Evolutionary conservation across 2,888 invertebrate genomes (phyloP), one percentile per base, ranked within the genome.

Genomic region (Exocentrus adspersus): DNA sequence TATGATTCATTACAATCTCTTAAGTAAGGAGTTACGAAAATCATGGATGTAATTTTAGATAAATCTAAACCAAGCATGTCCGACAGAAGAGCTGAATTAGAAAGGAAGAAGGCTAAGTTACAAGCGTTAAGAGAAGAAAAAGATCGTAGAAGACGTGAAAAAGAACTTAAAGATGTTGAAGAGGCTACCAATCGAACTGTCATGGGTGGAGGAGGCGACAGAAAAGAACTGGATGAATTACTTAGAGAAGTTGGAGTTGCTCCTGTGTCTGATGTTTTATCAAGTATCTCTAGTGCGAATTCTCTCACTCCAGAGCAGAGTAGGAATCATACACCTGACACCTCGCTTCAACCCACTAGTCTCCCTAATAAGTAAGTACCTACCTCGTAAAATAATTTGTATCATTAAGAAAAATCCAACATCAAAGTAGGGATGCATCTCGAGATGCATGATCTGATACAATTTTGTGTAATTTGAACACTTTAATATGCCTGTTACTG

Each of bases 71-170:
- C 77, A 41, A 79, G 75, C 59, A 93, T 93, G 93, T 90, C 92
- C 56, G 95, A 95, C 84, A 89, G 95, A 68, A 94, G 94, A 82
- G 94, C 93, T n/a, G 95, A 96, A 84, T 82, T 96, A 77, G 95
- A 95, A 84, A 88, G 94, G 65, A 96, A 96, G 83, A 94, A 95
- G 82, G 94, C 94, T 19, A 95, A 94, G 84, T 87, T 96, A 73
- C 93, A 94, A 80, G 94, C 94, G 17, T 87, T 96, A 59, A 86
- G 95, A 1, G 95, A 95, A 74, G 95, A 95, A 82, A 96, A 95
- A 78, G 94, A 94, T 81, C 87, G 94, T 6, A 87, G 94, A 64
- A 87, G 92, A 50, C 86, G 91, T 62, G 95, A 95, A 83, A 94
- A 94, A 77, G 95, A 95, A 82, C 89, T 90, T 77, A 93, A 93